Percentiles rank a stretch among this genome's conserved stretches.
Evolutionary conservation across 1,140 invertebrate genomes (phyloP).

Genomic region (Drosophila ananassae): DNA sequence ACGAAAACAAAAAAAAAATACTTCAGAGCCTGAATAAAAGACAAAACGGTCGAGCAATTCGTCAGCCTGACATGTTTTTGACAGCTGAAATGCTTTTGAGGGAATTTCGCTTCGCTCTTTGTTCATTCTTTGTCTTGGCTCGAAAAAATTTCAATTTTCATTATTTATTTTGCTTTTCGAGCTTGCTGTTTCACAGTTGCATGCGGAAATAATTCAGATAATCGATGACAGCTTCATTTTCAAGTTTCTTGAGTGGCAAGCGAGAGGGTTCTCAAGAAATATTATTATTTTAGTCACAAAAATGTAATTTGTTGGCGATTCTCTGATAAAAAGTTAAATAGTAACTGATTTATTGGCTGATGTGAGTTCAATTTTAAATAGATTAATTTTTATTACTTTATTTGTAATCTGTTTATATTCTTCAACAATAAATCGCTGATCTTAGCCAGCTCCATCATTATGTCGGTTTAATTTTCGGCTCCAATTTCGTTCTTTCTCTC

Average conservation of each 20-base stretch:
- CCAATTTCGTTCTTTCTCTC: conserved; percentile 33
- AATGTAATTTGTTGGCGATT: neutral
- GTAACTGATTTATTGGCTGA: neutral
- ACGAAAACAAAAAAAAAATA: conserved; percentile 22
- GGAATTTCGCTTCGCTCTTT: conserved; percentile 52
- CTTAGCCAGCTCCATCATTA: conserved; percentile 47
- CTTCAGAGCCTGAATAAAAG: conserved; percentile 31
- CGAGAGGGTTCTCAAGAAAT: conserved; percentile 8
- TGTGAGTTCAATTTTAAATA: neutral
- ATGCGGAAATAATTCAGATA: conserved; percentile 59
- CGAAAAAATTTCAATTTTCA: conserved; percentile 46
- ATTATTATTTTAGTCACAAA: neutral
- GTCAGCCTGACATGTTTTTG: conserved; percentile 62
- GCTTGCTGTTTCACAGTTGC: conserved; percentile 46
- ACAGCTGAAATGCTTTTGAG: conserved; percentile 55
- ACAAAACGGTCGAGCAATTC: conserved; percentile 56
- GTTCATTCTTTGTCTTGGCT: conserved; percentile 53
- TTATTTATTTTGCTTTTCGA: conserved; percentile 38
- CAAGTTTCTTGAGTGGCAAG: conserved; percentile 20
- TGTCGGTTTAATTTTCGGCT: conserved; percentile 16
- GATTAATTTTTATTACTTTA: neutral
- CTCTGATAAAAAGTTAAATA: neutral
- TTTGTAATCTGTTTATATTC: neutral
- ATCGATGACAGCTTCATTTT: conserved; percentile 41
- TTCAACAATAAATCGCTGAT: neutral